These are phyloP conservation scores for Labeo calbasu DNA, from an alignment of 2,797 vertebrate species.

Conservation along the genomic window DNA sequence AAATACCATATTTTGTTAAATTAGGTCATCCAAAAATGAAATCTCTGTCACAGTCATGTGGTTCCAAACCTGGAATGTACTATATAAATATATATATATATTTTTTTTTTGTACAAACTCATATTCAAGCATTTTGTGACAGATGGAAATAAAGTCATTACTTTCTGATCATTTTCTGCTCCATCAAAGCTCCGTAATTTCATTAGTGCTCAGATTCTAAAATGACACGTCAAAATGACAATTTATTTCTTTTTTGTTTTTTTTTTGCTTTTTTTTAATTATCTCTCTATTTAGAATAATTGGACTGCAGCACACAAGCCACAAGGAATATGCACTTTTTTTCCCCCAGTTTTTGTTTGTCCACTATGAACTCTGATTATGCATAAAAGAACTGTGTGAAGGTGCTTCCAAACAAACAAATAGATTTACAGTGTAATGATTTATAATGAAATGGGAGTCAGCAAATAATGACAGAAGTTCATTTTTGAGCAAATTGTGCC, in stretches of 20 bases:
- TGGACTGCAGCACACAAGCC: neutral
- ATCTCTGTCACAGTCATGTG: neutral
- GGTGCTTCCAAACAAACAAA: neutral
- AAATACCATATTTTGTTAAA: neutral
- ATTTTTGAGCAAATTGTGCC: neutral
- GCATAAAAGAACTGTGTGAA: neutral
- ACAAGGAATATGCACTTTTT: neutral
- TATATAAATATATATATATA: too few species aligned
- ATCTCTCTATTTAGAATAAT: neutral
- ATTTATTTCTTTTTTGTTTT: neutral
- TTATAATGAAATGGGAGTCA: conserved; percentile 10
- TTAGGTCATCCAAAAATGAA: neutral
- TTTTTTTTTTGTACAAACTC: neutral
- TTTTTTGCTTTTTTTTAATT: neutral
- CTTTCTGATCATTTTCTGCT: neutral
- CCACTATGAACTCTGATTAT: neutral
- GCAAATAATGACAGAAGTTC: neutral
- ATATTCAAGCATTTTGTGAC: neutral
- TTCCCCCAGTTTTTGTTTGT: too few species aligned
- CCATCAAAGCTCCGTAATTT: neutral
- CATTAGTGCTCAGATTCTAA: neutral
- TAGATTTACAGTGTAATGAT: neutral
- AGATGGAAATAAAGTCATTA: neutral
- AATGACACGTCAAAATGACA: neutral
- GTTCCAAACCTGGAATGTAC: neutral